Conservation (phyloP, 2,797 vertebrate species). For the Gallinago solitaria region DNA sequence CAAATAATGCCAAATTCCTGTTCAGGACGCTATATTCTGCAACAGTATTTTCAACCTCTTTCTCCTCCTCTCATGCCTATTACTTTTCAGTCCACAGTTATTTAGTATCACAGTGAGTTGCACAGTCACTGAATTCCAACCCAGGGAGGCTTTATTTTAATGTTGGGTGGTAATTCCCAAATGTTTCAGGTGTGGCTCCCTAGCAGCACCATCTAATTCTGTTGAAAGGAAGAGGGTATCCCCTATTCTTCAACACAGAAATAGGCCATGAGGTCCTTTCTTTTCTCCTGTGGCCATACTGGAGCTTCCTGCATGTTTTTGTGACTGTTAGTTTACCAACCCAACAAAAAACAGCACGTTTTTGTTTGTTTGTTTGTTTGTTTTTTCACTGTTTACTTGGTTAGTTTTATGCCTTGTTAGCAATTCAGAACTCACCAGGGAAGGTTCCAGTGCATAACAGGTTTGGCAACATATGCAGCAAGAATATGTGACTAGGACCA, state of each 20-base stretch:
- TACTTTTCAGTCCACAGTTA: not conserved
- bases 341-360: not conserved
- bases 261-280: not conserved
- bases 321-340: not conserved
- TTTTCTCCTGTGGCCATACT: not conserved
- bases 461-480: constrained; percentile 30
- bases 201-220: not conserved
- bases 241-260: not conserved
- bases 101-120: not conserved
- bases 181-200: not conserved
- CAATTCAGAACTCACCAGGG: not conserved
- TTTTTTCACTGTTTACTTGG: not conserved
- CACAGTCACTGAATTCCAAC: not conserved
- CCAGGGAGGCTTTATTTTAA: not conserved
- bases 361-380: not conserved
- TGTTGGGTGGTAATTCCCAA: not conserved
- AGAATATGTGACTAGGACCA: not conserved
- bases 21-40: not conserved
- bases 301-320: not conserved
- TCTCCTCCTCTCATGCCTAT: not conserved
- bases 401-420: not conserved
- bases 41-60: not conserved
- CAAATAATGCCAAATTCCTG: not conserved
- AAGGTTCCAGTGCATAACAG: not conserved
- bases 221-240: not conserved